Evolutionary conservation across 2,113 vertebrate genomes (phyloP).

Genomic region (Gavia stellata): DNA sequence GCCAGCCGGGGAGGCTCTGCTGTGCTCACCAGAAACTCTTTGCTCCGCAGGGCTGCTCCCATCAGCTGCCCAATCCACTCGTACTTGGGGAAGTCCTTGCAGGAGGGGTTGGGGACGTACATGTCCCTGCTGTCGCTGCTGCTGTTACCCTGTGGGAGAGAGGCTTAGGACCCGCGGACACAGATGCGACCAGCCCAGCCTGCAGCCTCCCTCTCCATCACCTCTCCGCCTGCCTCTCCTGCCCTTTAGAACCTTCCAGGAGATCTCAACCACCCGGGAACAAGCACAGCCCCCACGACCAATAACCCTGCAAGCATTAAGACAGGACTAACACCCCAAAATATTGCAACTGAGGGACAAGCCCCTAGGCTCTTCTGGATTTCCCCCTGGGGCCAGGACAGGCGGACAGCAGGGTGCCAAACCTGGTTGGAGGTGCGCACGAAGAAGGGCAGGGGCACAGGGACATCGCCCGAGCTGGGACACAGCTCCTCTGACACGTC

Average conservation of each 20-base stretch:
- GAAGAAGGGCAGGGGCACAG: constrained; percentile 91
- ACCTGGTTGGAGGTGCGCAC: constrained; percentile 93
- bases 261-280: neutral
- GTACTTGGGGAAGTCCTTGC: constrained; percentile 89
- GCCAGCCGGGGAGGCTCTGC: neutral
- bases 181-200: neutral
- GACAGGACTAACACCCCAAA: neutral
- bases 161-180: neutral
- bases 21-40: constrained; percentile 87
- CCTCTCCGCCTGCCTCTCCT: neutral
- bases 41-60: constrained; percentile 92
- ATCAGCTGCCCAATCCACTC: constrained; percentile 97
- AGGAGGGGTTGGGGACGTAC: constrained; percentile 95
- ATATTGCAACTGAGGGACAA: neutral
- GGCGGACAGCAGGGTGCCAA: neutral
- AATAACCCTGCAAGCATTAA: neutral
- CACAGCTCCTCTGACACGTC: constrained; percentile 96
- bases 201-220: neutral
- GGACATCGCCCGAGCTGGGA: constrained; percentile 87
- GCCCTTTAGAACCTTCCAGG: neutral
- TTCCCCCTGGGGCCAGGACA: neutral
- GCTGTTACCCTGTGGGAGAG: constrained; percentile 74
- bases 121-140: constrained; percentile 88
- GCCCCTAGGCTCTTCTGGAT: neutral
- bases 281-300: neutral